Evolutionary conservation across 2,113 vertebrate genomes (phyloP).

Genomic region (Phaethon lepturus): DNA sequence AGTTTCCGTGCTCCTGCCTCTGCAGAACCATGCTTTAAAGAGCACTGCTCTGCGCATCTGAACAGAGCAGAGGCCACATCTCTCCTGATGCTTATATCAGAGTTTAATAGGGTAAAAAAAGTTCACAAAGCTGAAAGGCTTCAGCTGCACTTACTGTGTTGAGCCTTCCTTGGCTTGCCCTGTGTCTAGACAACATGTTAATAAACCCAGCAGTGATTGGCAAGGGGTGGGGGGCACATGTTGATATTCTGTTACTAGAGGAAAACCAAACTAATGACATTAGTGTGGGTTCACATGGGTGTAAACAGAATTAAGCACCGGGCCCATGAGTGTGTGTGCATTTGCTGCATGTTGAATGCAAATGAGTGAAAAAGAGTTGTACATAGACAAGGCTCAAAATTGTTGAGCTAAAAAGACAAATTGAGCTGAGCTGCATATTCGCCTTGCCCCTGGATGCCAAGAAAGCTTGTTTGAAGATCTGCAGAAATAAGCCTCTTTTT

Average conservation of each 20-base stretch:
- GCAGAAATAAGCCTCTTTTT: not conserved
- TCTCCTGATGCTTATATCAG: not conserved
- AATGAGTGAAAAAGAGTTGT: not conserved
- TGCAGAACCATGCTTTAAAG: not conserved
- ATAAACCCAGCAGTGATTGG: not conserved
- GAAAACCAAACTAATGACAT: not conserved
- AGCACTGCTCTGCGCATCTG: not conserved
- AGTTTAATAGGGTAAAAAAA: not conserved
- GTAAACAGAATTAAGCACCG: not conserved
- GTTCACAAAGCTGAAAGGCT: not conserved
- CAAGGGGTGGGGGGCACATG: not conserved
- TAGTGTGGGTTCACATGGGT: not conserved
- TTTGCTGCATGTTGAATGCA: not conserved
- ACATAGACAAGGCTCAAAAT: not conserved
- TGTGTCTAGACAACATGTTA: not conserved
- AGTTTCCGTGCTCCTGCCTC: not conserved
- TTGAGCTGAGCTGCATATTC: not conserved
- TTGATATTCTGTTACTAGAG: not conserved
- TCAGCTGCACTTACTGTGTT: not conserved
- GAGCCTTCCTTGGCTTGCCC: not conserved
- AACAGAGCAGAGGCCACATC: not conserved
- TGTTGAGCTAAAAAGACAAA: not conserved
- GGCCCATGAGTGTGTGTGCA: fast-evolving
- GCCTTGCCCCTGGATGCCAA: not conserved
- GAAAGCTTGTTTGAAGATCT: slow-evolving; percentile 4